Evolutionary conservation across 2,113 vertebrate species (phyloP).

Genomic region (Paralichthys olivaceus): DNA sequence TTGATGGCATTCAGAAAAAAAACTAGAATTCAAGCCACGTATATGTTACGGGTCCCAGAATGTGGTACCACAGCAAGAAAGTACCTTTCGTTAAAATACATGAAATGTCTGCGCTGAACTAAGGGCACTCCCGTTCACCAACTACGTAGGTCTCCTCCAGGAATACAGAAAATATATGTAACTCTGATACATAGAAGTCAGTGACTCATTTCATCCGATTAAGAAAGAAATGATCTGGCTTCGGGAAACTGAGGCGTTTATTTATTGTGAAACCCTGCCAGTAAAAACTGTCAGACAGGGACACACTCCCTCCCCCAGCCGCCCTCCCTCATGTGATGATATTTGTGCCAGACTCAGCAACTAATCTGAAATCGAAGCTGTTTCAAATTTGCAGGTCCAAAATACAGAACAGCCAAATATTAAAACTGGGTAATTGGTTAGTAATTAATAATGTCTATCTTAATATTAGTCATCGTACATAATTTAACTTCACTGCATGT

Average conservation of each 20-base stretch:
- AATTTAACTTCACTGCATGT: neutral
- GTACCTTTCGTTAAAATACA: too few relatives aligned
- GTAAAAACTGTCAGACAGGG: neutral
- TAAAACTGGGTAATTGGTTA: neutral
- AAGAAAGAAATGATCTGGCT: neutral
- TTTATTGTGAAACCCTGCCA: neutral
- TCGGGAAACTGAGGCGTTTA: neutral
- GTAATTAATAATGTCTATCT: neutral
- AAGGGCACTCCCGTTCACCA: neutral
- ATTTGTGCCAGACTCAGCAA: neutral
- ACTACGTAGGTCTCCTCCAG: neutral
- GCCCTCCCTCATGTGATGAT: neutral
- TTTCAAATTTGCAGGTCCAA: neutral
- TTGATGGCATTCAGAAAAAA: neutral
- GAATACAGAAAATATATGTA: neutral
- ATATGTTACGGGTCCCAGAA: too few relatives aligned
- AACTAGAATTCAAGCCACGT: neutral
- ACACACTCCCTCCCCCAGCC: neutral
- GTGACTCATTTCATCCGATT: neutral
- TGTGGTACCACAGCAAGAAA: too few relatives aligned
- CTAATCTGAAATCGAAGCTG: neutral
- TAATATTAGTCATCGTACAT: neutral
- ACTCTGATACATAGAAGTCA: neutral
- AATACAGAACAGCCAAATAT: neutral
- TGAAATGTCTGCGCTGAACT: neutral